Evolutionary conservation across 37 sponge, comb jelly and placozoan genomes (phyloP).

Genomic region (Amphimedon queenslandica): DNA sequence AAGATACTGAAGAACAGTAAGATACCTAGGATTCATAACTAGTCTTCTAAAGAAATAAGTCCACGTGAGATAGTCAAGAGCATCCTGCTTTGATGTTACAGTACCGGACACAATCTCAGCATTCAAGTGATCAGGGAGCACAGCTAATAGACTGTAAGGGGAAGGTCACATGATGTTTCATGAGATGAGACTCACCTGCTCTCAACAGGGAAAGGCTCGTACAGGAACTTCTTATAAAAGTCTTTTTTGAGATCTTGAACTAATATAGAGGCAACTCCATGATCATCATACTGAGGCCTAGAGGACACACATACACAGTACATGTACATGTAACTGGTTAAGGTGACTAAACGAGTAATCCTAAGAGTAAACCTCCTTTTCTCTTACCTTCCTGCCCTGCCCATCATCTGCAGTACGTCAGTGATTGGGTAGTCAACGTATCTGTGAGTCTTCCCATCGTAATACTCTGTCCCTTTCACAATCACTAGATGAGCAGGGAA

Average conservation of each 20-base stretch:
- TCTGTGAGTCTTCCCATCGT: conserved; percentile 91
- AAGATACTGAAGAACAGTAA: neutral
- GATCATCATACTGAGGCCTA: conserved; percentile 96
- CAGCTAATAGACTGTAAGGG: conserved; percentile 73
- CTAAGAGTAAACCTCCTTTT: too few relatives aligned
- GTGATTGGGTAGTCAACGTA: conserved; percentile 99
- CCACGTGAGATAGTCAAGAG: conserved; percentile 97
- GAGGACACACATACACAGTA: too few relatives aligned
- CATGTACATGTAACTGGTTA: too few relatives aligned
- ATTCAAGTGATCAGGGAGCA: conserved; percentile 93
- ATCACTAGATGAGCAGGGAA: conserved; percentile 98
- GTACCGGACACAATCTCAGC: conserved; percentile 98
- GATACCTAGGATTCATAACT: conserved; percentile 82
- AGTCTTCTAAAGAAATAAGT: conserved; percentile 98
- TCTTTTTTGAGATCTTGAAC: conserved; percentile 98
- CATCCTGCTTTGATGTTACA: conserved; percentile 88
- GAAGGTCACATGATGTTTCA: neutral
- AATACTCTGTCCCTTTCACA: conserved; percentile 98
- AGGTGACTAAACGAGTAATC: too few relatives aligned
- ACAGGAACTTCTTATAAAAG: conserved; percentile 97
- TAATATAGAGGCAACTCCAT: conserved; percentile 90
- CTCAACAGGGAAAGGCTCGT: conserved; percentile 99
- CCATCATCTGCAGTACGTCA: conserved; percentile 99
- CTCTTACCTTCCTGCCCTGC: conserved; percentile 74
- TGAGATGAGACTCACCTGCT: conserved; percentile 59